Evolutionary conservation across 2,797 vertebrate species (phyloP), one percentile per base, ranked within the genome.

Genomic region (Heliangelus exortis): DNA sequence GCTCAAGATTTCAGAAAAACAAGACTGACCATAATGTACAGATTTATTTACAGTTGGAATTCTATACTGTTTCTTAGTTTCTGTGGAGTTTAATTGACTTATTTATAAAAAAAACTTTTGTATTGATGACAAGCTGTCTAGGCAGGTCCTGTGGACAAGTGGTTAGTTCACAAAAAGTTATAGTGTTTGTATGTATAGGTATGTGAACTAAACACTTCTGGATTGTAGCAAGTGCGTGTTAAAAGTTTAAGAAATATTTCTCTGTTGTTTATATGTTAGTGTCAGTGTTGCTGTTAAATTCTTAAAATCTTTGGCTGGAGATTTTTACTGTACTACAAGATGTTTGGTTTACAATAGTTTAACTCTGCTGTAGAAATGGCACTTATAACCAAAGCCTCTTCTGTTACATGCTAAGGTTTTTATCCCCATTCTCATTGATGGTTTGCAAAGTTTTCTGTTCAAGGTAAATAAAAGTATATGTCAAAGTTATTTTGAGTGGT

Each of bases 1-100:
- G 95, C 0, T 78, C 92, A 82, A 90, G 66, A 90, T 72, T 97
- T 96, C 94, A 73, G 93, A 95, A 62, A 95, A 76, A 88, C 95
- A 94, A 97, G 97, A 98, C 98, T 98, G 97, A 97, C 97, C 87
- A 76, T 94, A 95, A 83, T 98, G 97, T 98, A 98, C 96, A 98
- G 96, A 96, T 97, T 96, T 97, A 97, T 98, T 98, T 97, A 95
- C 94, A 73, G 55, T 91, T 96, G 95, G 91, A 86, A 93, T 98
- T 97, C 97, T 97, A 92, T 97, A 96, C 96, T 97, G 93, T 97
- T 96, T 94, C 88, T 95, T 98, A 97, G 97, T 97, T 73, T 97
- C 75, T 95, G 90, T 97, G 95, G 96, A 59, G 87, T 97, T 97
- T 95, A 92, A 97, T 97, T 97, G 97, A 97, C 92, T 98, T 98